phyloP scores from a whole-genome alignment of 2,888 invertebrate genomes.

The Schrankia costaestrigalis region DNA sequence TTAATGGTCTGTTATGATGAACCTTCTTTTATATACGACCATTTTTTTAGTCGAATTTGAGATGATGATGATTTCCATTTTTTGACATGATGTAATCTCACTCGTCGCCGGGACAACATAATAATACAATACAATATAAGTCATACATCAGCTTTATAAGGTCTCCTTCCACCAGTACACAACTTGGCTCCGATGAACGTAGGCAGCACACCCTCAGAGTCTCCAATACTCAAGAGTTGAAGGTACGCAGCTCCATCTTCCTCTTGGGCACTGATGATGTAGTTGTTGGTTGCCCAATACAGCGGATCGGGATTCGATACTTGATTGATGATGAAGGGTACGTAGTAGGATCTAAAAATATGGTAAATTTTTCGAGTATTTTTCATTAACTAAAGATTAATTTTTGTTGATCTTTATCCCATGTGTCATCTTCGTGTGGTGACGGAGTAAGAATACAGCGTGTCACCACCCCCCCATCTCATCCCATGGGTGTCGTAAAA shows the following conservation, averaged over 20 bases:
- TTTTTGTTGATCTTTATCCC: background rate
- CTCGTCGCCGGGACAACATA: too few relatives aligned
- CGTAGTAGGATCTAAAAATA: slow-evolving; percentile 81
- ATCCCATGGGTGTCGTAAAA: too few relatives aligned
- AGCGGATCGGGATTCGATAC: slow-evolving; percentile 79
- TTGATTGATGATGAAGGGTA: slow-evolving; percentile 83
- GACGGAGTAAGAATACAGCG: background rate
- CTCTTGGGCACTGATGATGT: slow-evolving; percentile 84
- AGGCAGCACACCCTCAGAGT: slow-evolving; percentile 84
- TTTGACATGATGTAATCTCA: too few relatives aligned
- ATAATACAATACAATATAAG: too few relatives aligned
- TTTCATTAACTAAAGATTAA: background rate
- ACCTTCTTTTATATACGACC: too few relatives aligned
- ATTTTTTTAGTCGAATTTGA: too few relatives aligned
- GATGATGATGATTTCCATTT: too few relatives aligned
- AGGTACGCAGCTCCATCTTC: slow-evolving; percentile 63
- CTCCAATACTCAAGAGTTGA: slow-evolving; percentile 82
- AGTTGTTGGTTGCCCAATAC: slow-evolving; percentile 86
- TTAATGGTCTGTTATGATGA: too few relatives aligned
- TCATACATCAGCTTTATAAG: slow-evolving; percentile 83
- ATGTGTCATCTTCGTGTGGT: background rate
- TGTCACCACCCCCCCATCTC: too few relatives aligned
- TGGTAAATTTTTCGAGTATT: background rate
- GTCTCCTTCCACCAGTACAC: slow-evolving; percentile 62
- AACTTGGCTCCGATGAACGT: slow-evolving; percentile 72